Evolutionary conservation across 2,113 vertebrate species (phyloP).

Genomic region (Aegithalos caudatus): DNA sequence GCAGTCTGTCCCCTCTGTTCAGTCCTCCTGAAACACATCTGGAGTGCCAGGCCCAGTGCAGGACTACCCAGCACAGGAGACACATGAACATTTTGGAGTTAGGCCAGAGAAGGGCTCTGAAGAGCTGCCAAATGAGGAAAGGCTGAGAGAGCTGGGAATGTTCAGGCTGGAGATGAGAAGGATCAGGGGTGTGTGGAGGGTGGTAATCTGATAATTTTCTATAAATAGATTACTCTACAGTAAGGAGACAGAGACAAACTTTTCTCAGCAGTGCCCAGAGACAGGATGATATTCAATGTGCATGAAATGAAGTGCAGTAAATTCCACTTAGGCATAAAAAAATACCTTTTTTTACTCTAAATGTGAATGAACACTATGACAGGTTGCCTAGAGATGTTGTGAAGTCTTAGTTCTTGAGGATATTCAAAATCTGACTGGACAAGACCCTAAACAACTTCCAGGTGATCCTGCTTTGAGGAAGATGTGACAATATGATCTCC

Average conservation of each 20-base stretch:
- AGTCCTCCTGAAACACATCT: not conserved
- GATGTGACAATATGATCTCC: not conserved
- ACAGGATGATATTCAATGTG: not conserved
- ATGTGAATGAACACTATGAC: not conserved
- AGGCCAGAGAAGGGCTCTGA: not conserved
- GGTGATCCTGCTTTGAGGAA: not conserved
- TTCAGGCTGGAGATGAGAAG: not conserved
- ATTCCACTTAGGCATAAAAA: not conserved
- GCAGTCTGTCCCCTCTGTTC: not conserved
- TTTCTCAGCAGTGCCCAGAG: not conserved
- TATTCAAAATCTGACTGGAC: not conserved
- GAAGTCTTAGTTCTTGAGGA: not conserved
- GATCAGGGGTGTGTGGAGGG: fast-evolving
- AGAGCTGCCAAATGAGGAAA: not conserved
- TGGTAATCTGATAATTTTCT: not conserved
- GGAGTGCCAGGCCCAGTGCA: not conserved
- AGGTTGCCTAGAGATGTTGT: not conserved
- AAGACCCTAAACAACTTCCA: not conserved
- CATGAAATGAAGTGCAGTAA: not conserved
- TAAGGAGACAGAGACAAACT: not conserved
- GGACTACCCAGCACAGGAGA: not conserved
- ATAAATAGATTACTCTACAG: not conserved
- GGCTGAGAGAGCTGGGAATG: not conserved
- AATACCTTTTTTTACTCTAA: not conserved
- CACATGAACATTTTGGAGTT: not conserved